These are phyloP conservation scores for Delia radicum DNA, from an alignment of 1,140 invertebrate genomes.

Conservation along the genomic window DNA sequence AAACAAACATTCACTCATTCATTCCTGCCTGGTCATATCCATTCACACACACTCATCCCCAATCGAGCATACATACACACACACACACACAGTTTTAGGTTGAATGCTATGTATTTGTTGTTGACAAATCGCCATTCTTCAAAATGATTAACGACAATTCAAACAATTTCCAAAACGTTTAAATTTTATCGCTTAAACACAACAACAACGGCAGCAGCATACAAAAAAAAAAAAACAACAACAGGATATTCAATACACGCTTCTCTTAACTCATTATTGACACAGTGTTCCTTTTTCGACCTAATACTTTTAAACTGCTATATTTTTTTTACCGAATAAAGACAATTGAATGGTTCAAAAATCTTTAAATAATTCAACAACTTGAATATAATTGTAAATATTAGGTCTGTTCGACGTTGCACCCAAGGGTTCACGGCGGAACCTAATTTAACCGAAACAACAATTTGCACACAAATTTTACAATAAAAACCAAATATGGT, in stretches of 20 bases:
- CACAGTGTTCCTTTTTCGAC: no score
- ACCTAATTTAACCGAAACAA: no score
- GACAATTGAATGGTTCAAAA: no score
- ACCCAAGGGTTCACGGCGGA: no score
- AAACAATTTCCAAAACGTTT: constrained; percentile 15
- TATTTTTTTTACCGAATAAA: no score
- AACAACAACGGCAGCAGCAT: background rate
- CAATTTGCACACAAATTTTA: no score
- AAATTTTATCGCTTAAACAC: constrained; percentile 1
- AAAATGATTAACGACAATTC: constrained; percentile 21
- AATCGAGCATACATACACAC: background rate
- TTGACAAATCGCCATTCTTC: constrained; percentile 19
- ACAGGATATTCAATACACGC: background rate
- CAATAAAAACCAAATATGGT: no score
- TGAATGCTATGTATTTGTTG: background rate
- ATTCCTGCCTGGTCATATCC: background rate
- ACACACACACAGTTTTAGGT: background rate
- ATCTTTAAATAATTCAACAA: no score
- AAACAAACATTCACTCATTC: background rate
- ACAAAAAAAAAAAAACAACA: no score
- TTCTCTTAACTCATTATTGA: background rate
- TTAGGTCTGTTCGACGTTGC: no score
- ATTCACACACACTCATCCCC: background rate
- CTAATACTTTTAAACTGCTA: no score
- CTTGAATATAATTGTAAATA: no score